These are phyloP conservation scores for Ifrita kowaldi DNA, from an alignment of 2,113 vertebrate genomes.

Conservation along the genomic window DNA sequence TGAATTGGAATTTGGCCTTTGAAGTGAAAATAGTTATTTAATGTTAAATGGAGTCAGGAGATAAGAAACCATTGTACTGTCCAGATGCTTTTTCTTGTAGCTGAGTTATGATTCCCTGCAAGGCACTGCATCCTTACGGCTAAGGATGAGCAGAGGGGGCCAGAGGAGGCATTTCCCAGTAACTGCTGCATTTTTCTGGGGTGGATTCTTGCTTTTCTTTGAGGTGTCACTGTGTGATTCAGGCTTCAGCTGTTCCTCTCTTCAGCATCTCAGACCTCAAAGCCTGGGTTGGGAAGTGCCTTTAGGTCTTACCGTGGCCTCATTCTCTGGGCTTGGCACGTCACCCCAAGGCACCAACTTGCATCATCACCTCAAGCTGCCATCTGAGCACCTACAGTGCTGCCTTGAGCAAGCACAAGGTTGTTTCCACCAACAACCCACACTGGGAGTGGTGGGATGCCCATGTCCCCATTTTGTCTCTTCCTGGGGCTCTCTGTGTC, in stretches of 20 bases:
- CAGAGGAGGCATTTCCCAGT: not conserved
- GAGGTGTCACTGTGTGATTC: not conserved
- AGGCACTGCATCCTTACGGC: not conserved
- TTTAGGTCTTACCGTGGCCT: not conserved
- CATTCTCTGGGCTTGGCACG: not conserved
- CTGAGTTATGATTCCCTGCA: not conserved
- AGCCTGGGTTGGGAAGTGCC: not conserved
- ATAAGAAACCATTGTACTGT: not conserved
- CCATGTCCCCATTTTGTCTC: not conserved
- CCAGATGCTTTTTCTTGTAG: not conserved
- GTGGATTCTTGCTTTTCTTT: not conserved
- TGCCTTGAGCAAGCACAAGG: rapidly evolving
- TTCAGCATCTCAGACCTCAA: not conserved
- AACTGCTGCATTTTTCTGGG: not conserved
- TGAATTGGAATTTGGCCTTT: not conserved
- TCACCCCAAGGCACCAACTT: not conserved
- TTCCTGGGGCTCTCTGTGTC: not conserved
- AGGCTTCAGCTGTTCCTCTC: not conserved
- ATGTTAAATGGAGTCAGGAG: not conserved
- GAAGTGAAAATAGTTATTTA: not conserved
- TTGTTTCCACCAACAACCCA: not conserved
- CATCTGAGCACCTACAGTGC: not conserved
- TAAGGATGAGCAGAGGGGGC: not conserved
- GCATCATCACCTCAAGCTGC: not conserved
- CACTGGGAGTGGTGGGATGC: not conserved